Evolutionary conservation across 2,888 invertebrate species (phyloP), one percentile per base, ranked within the genome.

Genomic region (Hartigia nigra): DNA sequence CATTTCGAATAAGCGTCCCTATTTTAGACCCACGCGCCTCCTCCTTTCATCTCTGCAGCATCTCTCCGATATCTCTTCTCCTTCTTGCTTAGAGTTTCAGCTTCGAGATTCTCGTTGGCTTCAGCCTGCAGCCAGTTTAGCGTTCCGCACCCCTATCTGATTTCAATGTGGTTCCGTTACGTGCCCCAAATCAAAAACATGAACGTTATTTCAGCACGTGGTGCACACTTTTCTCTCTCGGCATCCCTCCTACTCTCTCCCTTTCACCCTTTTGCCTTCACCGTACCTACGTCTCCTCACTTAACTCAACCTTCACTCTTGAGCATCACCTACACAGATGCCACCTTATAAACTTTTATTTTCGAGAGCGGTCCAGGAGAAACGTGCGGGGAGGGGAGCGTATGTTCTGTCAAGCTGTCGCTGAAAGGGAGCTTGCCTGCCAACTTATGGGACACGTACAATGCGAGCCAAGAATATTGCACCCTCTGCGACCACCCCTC

Each of bases 351-450:
- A 90, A 90, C 87, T 89, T 89, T 89, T 88, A 90, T 88, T 89
- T 88, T 86, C 82, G 82, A 83, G 84, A 84, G 82, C 77, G 75
- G 78, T 78, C 78, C 78, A 69, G 81, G 75, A 69, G 76, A 74
- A 81, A 78, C 80, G 80, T 77, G 76, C 74, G 76, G 84, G 83
- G 85, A 85, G 82, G 55, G 84, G 85, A 86, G 87, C 86, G 88
- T 90, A 90, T 90, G 89, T 90, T 89, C 90, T 89, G 90, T 90
- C 90, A 90, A 90, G 90, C 90, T 90, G 90, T 90, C 90, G 90
- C 90, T 90, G 87, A 88, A 88, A 87, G 87, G 86, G 85, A 89
- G 86, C 87, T 85, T 85, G 87, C 84, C 90, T 90, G 90, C 89
- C 90, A 90, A 90, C 90, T 90, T 89, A 90, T 90, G 88, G 88